phyloP scores from a whole-genome alignment of 2,113 vertebrate genomes.

The Cyanoliseus patagonus region DNA sequence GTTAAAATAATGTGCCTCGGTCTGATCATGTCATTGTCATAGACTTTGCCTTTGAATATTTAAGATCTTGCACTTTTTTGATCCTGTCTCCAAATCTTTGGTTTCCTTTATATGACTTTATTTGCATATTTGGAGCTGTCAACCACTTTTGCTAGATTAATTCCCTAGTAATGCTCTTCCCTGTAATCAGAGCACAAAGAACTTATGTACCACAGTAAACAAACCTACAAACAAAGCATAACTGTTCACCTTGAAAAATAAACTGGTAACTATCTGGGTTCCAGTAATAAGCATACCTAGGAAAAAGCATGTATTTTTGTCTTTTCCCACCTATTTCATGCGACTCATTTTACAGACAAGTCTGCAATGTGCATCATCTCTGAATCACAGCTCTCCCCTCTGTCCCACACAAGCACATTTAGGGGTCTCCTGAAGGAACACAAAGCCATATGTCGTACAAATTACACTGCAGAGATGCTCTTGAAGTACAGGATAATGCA shows the following conservation, averaged over 20 bases:
- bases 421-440: background rate
- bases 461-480: background rate
- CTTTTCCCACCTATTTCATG: background rate
- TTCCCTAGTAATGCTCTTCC: background rate
- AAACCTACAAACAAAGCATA: background rate
- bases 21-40: slow-evolving; percentile 28
- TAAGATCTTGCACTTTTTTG: background rate
- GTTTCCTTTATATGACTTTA: background rate
- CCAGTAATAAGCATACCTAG: background rate
- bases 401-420: background rate
- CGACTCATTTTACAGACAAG: background rate
- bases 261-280: background rate
- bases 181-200: background rate
- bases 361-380: fast-evolving
- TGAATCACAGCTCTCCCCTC: background rate
- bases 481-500: background rate
- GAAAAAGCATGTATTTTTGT: background rate
- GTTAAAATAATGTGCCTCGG: slow-evolving; percentile 18
- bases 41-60: background rate
- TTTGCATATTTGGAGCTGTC: background rate
- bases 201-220: background rate
- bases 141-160: background rate
- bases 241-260: background rate
- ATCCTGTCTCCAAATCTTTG: background rate
- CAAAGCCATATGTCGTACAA: background rate